phyloP scores from a whole-genome alignment of 2,113 vertebrate genomes.

The Rhinogobius similis region DNA sequence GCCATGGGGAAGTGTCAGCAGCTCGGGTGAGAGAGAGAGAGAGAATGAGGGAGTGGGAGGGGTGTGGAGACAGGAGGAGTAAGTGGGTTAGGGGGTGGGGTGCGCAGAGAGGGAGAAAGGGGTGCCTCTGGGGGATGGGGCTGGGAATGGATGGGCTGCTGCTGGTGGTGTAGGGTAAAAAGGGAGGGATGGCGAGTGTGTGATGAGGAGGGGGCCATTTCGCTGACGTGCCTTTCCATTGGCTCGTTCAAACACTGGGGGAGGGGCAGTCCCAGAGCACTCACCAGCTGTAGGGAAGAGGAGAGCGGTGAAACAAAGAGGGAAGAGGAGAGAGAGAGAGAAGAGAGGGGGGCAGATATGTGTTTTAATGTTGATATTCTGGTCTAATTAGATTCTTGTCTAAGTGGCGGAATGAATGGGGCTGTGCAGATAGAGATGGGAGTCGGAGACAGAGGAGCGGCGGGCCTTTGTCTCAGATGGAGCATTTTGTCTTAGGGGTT shows the following conservation, averaged over 20 bases:
- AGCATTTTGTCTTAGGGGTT: constrained; percentile 44
- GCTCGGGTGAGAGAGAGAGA: constrained; percentile 52
- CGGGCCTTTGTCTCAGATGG: constrained; percentile 47
- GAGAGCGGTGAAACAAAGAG: constrained; percentile 70
- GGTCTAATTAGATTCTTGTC: constrained; percentile 77
- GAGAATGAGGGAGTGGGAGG: constrained; percentile 57
- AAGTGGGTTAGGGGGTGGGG: constrained; percentile 73
- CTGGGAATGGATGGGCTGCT: constrained; percentile 68
- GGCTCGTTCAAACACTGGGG: constrained; percentile 78
- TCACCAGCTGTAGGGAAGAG: constrained; percentile 78
- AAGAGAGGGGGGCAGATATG: constrained; percentile 45
- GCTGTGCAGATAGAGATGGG: constrained; percentile 56
- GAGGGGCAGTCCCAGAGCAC: constrained; percentile 73
- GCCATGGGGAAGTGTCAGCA: constrained; percentile 38
- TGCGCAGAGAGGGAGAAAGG: constrained; percentile 32
- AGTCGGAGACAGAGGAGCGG: constrained; percentile 27
- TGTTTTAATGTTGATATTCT: constrained; percentile 77
- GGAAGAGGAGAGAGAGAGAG: constrained; percentile 39
- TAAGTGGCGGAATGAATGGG: constrained; percentile 69
- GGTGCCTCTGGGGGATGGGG: constrained; percentile 72
- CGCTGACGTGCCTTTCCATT: constrained; percentile 75
- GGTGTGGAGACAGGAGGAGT: constrained; percentile 66
- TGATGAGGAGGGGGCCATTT: constrained; percentile 47
- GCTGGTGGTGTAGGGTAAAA: constrained; percentile 56
- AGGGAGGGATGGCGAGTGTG: constrained; percentile 59